Conservation (phyloP, 2,797 vertebrate genomes). For the Melanotaenia nigrans region DNA sequence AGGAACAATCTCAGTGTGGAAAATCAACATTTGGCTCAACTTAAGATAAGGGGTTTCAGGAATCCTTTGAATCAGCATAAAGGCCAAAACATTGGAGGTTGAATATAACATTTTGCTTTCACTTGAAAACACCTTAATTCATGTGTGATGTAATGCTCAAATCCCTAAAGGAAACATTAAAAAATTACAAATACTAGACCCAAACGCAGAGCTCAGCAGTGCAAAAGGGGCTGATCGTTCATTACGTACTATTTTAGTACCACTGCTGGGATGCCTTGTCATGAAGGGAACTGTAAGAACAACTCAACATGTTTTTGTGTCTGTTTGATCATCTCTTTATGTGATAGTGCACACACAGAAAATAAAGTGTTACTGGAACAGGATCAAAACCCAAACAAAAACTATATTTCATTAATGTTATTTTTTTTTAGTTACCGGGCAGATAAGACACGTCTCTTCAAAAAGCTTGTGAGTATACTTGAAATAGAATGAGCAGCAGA, state of each 20-base stretch:
- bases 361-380: slow-evolving; percentile 20
- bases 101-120: too few species aligned
- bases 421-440: slow-evolving; percentile 22
- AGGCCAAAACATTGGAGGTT: too few species aligned
- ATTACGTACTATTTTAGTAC: slow-evolving; percentile 69
- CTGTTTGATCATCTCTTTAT: not conserved
- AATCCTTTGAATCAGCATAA: too few species aligned
- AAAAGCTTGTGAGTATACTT: slow-evolving; percentile 29
- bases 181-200: slow-evolving; percentile 11
- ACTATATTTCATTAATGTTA: not conserved
- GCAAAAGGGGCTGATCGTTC: slow-evolving; percentile 66
- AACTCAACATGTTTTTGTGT: slow-evolving; percentile 25
- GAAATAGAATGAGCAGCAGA: slow-evolving; percentile 51
- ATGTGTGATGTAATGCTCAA: not conserved
- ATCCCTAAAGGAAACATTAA: not conserved
- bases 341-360: slow-evolving; percentile 16
- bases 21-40: not conserved
- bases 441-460: slow-evolving; percentile 62
- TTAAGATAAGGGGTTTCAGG: not conserved
- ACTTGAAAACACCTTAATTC: too few species aligned
- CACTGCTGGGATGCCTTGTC: slow-evolving; percentile 35
- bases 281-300: slow-evolving; percentile 39
- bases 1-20: not conserved
- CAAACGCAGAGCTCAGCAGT: slow-evolving; percentile 40
- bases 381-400: slow-evolving; percentile 43